Conservation (phyloP, 1,140 invertebrate genomes). For the Zaprionus tsacasi region DNA sequence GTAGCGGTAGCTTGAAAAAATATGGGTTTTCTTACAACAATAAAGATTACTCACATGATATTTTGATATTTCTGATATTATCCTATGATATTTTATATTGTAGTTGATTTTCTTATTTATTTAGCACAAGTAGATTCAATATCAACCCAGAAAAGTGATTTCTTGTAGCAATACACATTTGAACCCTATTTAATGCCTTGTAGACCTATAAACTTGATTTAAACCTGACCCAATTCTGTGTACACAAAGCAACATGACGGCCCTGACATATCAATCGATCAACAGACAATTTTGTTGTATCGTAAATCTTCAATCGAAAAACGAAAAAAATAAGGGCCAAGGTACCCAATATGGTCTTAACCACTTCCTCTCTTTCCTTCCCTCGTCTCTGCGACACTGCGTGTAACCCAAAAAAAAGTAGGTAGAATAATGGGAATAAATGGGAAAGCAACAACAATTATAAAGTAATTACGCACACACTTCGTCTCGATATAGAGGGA, state of each 20-base stretch:
- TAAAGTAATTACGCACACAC: conserved; percentile 66
- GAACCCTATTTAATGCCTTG: background rate
- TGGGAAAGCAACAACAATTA: conserved; percentile 54
- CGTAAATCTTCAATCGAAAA: conserved; percentile 8
- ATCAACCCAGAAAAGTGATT: no score
- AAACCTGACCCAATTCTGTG: conserved; percentile 55
- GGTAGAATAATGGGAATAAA: conserved; percentile 7
- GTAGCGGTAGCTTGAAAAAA: background rate
- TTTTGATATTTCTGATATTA: no score
- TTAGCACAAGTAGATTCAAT: no score
- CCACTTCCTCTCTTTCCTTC: conserved; percentile 2
- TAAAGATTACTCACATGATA: no score
- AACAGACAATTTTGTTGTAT: conserved; percentile 28
- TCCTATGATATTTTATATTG: no score
- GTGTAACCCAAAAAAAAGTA: conserved; percentile 55
- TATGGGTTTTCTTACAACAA: no score
- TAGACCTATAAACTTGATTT: background rate
- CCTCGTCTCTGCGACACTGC: background rate
- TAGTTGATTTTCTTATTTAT: no score
- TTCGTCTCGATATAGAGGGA: background rate
- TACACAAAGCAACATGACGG: conserved; percentile 32
- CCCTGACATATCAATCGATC: conserved; percentile 74
- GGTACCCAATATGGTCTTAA: conserved; percentile 37
- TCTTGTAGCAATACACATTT: background rate
- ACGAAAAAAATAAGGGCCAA: conserved; percentile 17